Base-by-base conservation (phyloP, 2,888 invertebrate species). In the Megastigmus dorsalis region DNA sequence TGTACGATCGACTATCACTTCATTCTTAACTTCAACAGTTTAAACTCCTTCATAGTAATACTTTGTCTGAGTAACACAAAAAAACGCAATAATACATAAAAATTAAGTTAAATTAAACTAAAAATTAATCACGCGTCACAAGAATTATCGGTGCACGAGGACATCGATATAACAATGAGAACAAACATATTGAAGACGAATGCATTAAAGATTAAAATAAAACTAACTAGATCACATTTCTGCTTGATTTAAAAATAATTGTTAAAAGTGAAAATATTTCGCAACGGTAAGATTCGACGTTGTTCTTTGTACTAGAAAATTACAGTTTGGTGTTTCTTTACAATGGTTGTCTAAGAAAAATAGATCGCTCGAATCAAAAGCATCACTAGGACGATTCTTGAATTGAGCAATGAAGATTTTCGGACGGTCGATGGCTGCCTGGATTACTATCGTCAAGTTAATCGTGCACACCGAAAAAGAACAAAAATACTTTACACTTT, bases 191-290 rank as follows among this genome's bases (percentile, higher is more conserved):
- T 18, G 20, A 45, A 43, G 20, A 15, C 7, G 9, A 54, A 45
- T 9, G 9, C 6, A 48, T 7, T 20, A 30, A n/a, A n/a, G n/a
- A n/a, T n/a, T n/a, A n/a, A n/a, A 30, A 41, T 41, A 45, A 36
- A 45, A 54, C 26, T 70, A 63, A 10, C 18, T 63, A 55, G 15
- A 71, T 63, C 71, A 71, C 71, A 71, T 63, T 41, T 38, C 23
- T 28, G 3, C 48, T 50, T 50, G 9, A 50, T 15, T 60, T 18
- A 5, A n/a, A n/a, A n/a, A n/a, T n/a, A 43, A n/a, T 59, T 23
- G n/a, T n/a, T n/a, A n/a, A n/a, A 18, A n/a, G 28, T 45, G 15
- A 13, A 30, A 9, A 18, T 59, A 13, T 41, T 59, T 13, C 20
- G 9, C 9, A 26, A 57, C 10, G 10, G 33, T 23, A 15, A n/a